Evolutionary conservation across 2,113 vertebrate genomes (phyloP).

Genomic region (Oplegnathus fasciatus): DNA sequence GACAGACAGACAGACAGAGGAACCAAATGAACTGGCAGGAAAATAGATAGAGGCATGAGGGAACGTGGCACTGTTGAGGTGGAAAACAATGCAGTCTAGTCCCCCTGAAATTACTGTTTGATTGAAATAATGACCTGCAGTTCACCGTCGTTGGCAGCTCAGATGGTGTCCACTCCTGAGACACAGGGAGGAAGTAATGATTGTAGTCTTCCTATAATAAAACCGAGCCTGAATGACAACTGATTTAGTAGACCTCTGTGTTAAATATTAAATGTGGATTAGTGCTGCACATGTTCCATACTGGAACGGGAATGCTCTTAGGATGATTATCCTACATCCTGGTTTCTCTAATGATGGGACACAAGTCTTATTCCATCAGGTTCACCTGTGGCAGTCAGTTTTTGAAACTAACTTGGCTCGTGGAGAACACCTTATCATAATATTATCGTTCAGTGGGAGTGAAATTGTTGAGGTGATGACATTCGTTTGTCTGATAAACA

Average conservation of each 20-base stretch:
- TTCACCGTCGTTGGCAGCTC: conserved; percentile 46
- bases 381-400: conserved; percentile 21
- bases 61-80: conserved; percentile 41
- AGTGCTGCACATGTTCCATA: conserved; percentile 30
- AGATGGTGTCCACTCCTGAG: conserved; percentile 31
- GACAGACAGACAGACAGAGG: conserved; percentile 48
- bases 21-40: conserved; percentile 59
- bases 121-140: conserved; percentile 70
- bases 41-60: conserved; percentile 36
- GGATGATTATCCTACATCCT: conserved; percentile 30
- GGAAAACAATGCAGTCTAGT: conserved; percentile 69
- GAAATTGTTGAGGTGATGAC: background rate
- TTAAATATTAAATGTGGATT: conserved; percentile 54
- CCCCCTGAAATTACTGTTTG: conserved; percentile 60
- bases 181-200: conserved; percentile 47
- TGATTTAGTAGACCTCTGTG: conserved; percentile 46
- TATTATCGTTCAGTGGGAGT: background rate
- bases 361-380: conserved; percentile 27
- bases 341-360: conserved; percentile 57
- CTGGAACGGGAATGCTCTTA: background rate
- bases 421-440: background rate
- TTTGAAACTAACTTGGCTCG: background rate
- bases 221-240: conserved; percentile 45
- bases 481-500: background rate
- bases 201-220: conserved; percentile 41